phyloP scores from a whole-genome alignment of 2,113 vertebrate species.

The Propithecus coquereli region DNA sequence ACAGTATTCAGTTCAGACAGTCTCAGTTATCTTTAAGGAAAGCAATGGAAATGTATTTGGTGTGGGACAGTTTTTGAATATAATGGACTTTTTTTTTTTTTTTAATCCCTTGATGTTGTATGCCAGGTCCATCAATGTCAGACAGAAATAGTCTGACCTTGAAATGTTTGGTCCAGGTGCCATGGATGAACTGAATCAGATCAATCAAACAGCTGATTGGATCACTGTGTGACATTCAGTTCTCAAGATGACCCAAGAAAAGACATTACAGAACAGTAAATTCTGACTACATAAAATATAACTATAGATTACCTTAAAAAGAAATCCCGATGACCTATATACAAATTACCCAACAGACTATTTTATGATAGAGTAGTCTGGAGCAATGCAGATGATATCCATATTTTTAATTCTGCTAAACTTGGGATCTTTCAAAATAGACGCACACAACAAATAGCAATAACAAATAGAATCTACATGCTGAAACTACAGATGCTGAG shows the following conservation, averaged over 20 bases:
- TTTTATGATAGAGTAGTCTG: conserved; percentile 11
- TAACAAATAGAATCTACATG: not conserved
- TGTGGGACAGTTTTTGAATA: conserved; percentile 3
- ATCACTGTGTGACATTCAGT: conserved; percentile 66
- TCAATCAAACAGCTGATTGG: conserved; percentile 69
- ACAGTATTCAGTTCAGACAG: not conserved
- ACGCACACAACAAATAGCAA: conserved; percentile 43
- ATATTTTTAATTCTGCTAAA: conserved; percentile 54
- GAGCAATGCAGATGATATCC: not conserved
- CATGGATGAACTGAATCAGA: conserved; percentile 57
- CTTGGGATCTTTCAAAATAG: conserved; percentile 50
- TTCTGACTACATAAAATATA: conserved; percentile 52
- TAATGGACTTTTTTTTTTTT: conserved; percentile 39
- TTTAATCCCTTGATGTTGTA: conserved; percentile 40
- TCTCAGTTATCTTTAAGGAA: conserved; percentile 26
- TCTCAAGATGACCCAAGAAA: conserved; percentile 44
- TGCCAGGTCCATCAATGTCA: conserved; percentile 54
- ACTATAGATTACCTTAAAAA: conserved; percentile 33
- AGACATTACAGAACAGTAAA: conserved; percentile 36
- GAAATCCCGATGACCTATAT: conserved; percentile 37
- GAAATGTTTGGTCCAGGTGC: conserved; percentile 57
- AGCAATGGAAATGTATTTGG: conserved; percentile 27
- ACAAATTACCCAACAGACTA: not conserved
- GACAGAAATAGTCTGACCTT: conserved; percentile 63
- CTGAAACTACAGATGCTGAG: conserved; percentile 10